These are phyloP conservation scores for Muntiacus reevesi DNA, from an alignment of 2,113 vertebrate species.

Conservation along the genomic window DNA sequence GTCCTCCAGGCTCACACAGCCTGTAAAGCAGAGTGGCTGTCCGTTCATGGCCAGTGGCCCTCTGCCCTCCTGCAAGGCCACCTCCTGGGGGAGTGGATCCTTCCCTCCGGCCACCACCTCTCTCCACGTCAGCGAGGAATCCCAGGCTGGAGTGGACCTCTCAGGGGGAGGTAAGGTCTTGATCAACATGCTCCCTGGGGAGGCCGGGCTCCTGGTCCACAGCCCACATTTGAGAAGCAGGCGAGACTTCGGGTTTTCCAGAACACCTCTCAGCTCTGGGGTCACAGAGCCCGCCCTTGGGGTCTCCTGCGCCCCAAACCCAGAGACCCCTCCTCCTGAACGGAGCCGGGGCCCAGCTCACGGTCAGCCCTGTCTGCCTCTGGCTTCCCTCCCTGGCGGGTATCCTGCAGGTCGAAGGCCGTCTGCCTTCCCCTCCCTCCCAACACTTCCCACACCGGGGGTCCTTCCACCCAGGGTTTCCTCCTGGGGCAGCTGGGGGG, in stretches of 20 bases:
- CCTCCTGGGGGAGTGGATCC: rapidly evolving
- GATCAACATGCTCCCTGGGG: rapidly evolving
- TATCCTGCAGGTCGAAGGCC: rapidly evolving
- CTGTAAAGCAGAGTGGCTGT: background rate
- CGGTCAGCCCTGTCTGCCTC: background rate
- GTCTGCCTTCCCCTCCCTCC: background rate
- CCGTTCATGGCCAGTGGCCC: rapidly evolving
- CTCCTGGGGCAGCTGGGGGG: background rate
- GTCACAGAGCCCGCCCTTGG: too few species aligned
- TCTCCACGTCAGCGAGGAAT: rapidly evolving
- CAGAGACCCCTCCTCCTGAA: rapidly evolving
- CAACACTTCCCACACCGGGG: rapidly evolving
- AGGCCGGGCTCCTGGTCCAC: too few species aligned
- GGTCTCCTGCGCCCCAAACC: background rate
- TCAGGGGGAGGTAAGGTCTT: rapidly evolving
- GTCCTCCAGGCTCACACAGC: background rate
- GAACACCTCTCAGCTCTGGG: too few species aligned
- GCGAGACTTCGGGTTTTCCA: rapidly evolving
- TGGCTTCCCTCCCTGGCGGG: rapidly evolving
- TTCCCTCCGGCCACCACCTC: rapidly evolving
- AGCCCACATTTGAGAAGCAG: background rate
- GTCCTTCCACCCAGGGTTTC: background rate
- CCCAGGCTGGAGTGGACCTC: background rate
- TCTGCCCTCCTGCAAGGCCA: rapidly evolving
- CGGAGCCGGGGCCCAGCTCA: rapidly evolving